Evolutionary conservation across 2,888 invertebrate genomes (phyloP).

Genomic region (Diarsia dahlii): DNA sequence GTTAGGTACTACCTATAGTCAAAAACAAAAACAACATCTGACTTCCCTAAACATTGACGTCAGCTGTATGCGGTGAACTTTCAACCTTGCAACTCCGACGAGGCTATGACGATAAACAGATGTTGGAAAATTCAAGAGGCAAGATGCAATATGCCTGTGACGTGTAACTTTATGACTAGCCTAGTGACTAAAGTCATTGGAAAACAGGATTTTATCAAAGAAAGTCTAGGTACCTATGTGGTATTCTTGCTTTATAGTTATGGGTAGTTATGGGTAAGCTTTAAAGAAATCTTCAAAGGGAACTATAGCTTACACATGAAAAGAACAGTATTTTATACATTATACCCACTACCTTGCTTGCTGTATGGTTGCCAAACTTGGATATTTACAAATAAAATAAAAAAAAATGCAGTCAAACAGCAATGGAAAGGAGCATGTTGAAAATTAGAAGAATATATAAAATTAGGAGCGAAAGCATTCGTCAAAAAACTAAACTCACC

Average conservation of each 20-base stretch:
- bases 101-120: not conserved
- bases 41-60: conserved; percentile 30
- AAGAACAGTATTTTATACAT: too few relatives aligned
- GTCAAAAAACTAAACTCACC: too few relatives aligned
- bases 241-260: not conserved
- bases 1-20: not conserved
- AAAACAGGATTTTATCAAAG: not conserved
- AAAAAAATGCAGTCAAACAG: too few relatives aligned
- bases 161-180: not conserved
- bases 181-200: not conserved
- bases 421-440: too few relatives aligned
- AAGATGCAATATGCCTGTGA: not conserved
- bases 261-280: too few relatives aligned
- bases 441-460: too few relatives aligned
- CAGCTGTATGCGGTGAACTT: conserved; percentile 4
- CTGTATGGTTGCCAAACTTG: too few relatives aligned
- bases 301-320: too few relatives aligned
- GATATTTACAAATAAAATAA: too few relatives aligned
- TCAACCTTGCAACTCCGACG: conserved; percentile 4
- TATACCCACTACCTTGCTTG: too few relatives aligned
- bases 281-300: too few relatives aligned
- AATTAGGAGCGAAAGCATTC: too few relatives aligned
- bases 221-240: not conserved
- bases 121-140: conserved; percentile 10
- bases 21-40: not conserved